These are phyloP conservation scores for Artemia sp. DNA, from an alignment of 2,888 invertebrate genomes.

Conservation along the genomic window DNA sequence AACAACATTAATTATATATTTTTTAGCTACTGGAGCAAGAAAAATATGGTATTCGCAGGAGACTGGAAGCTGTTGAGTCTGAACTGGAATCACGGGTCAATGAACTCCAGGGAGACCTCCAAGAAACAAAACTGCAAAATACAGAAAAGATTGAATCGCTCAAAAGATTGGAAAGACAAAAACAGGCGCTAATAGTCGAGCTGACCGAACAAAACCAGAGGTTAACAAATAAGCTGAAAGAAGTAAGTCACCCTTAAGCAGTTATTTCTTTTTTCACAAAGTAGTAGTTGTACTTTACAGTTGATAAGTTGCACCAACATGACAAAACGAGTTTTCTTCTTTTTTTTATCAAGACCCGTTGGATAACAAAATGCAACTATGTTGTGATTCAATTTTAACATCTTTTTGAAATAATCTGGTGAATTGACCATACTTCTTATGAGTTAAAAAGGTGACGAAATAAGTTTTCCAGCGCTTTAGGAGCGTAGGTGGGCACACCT, in stretches of 20 bases:
- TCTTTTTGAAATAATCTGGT: too few species aligned
- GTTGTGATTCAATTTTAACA: too few species aligned
- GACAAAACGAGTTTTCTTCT: too few species aligned
- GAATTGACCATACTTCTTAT: too few species aligned
- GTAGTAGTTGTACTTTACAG: too few species aligned
- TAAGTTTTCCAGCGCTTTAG: too few species aligned
- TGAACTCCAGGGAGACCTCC: conserved; percentile 75
- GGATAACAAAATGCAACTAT: too few species aligned
- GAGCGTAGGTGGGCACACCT: too few species aligned
- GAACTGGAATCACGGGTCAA: conserved; percentile 71
- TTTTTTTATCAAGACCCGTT: too few species aligned
- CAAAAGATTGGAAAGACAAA: conserved; percentile 44
- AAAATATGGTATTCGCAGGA: conserved; percentile 65
- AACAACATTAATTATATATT: conserved; percentile 14
- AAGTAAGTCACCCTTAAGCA: conserved; percentile 35
- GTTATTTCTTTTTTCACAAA: too few species aligned
- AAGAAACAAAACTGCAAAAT: conserved; percentile 56
- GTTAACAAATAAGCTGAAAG: conserved; percentile 65
- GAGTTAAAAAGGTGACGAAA: too few species aligned
- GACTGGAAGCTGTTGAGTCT: conserved; percentile 63
- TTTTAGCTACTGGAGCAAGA: conserved; percentile 79
- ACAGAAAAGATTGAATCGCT: conserved; percentile 37
- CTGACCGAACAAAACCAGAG: conserved; percentile 74
- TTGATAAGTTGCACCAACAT: too few species aligned
- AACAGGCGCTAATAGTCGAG: conserved; percentile 58